phyloP scores from a whole-genome alignment of 2,113 vertebrate genomes.

The Pteropus alecto region DNA sequence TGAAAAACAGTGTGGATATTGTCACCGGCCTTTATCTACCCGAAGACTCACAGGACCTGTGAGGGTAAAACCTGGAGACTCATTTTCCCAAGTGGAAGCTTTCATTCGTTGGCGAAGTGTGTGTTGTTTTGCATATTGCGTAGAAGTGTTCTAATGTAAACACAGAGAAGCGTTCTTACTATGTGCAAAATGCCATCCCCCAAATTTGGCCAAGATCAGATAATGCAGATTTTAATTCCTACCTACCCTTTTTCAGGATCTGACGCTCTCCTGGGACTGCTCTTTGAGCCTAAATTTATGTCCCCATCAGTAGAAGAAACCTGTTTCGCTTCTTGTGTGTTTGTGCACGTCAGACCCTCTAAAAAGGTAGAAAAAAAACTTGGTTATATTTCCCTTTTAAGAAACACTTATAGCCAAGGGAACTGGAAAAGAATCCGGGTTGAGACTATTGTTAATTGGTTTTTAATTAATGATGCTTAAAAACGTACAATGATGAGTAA shows the following conservation, averaged over 20 bases:
- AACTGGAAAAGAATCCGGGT: slow-evolving; percentile 34
- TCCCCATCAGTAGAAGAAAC: neutral
- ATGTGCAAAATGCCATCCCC: neutral
- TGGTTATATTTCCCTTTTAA: neutral
- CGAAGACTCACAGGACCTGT: neutral
- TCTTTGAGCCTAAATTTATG: neutral
- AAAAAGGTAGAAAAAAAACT: neutral
- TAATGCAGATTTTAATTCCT: neutral
- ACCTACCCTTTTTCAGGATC: neutral
- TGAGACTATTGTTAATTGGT: slow-evolving; percentile 45
- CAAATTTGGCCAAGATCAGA: neutral
- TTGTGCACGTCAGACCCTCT: neutral
- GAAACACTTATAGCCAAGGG: neutral
- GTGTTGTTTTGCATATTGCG: neutral
- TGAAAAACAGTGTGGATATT: neutral
- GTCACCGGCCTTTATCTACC: neutral
- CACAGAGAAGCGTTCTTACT: neutral
- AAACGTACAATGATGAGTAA: slow-evolving; percentile 35
- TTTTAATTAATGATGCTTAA: slow-evolving; percentile 48
- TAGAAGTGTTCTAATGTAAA: neutral
- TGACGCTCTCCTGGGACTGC: neutral
- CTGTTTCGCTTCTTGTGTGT: neutral
- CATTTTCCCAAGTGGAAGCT: neutral
- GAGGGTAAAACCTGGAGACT: neutral
- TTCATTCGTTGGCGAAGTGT: neutral